Percentiles rank a stretch among this genome's conserved stretches.
These are phyloP conservation scores for Stegostoma tigrinum DNA, from an alignment of 2,113 vertebrate species.

Conservation along the genomic window DNA sequence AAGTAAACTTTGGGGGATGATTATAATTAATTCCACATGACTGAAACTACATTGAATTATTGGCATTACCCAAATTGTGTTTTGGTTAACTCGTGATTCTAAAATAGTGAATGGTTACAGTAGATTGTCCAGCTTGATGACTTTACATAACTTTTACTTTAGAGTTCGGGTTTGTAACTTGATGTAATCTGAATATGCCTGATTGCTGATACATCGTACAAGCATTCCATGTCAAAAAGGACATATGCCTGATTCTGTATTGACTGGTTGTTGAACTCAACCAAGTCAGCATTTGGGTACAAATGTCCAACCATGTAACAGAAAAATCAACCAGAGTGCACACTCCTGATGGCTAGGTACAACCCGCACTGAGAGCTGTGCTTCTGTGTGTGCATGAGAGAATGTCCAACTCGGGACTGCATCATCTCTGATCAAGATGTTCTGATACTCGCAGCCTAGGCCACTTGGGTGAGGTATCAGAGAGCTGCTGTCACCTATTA, in stretches of 20 bases:
- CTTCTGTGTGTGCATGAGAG: neutral
- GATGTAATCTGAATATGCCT: neutral
- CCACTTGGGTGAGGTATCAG: neutral
- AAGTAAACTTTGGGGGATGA: too few species aligned
- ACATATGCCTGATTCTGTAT: neutral
- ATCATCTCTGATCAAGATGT: neutral
- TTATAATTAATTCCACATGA: conserved; percentile 1
- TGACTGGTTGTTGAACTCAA: neutral
- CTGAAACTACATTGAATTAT: neutral
- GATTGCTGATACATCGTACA: neutral
- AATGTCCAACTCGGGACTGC: neutral
- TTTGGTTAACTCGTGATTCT: neutral
- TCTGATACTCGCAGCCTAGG: neutral
- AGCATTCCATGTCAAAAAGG: neutral
- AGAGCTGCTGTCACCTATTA: neutral
- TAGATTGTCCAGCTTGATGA: neutral
- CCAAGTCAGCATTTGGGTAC: neutral
- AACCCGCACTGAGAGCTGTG: neutral
- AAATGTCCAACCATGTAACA: neutral
- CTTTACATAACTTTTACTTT: neutral
- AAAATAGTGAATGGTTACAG: neutral
- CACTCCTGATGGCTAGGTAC: neutral
- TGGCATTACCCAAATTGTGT: neutral
- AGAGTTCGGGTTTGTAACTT: neutral
- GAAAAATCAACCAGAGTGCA: neutral